Evolutionary conservation across 1,140 invertebrate species (phyloP).

Genomic region (Tetramorium alpestre): DNA sequence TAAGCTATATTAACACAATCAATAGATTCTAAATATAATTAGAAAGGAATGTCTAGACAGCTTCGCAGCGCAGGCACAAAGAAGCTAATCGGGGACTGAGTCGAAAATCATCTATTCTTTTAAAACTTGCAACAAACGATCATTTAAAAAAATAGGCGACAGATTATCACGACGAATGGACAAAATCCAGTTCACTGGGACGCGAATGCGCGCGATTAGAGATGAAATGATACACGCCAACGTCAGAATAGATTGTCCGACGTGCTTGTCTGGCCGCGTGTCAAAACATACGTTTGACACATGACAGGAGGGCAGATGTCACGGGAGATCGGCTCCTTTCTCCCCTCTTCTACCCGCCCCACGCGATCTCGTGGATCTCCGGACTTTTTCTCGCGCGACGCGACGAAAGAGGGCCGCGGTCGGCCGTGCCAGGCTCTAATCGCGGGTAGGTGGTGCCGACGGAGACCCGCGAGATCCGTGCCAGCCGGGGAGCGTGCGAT

Average conservation of each 20-base stretch:
- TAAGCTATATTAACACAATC: slow-evolving; percentile 16
- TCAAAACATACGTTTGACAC: slow-evolving; percentile 76
- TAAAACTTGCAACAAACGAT: background rate
- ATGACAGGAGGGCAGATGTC: slow-evolving; percentile 63
- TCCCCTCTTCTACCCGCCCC: background rate
- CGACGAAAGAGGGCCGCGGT: background rate
- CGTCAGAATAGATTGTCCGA: background rate
- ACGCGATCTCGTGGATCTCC: background rate
- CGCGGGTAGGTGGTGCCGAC: slow-evolving; percentile 17
- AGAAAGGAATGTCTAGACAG: background rate
- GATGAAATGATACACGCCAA: background rate
- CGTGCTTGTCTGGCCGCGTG: slow-evolving; percentile 50
- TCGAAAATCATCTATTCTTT: background rate
- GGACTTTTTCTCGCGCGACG: background rate
- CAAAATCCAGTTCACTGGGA: background rate
- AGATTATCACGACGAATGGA: background rate
- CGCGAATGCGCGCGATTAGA: background rate
- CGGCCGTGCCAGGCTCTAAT: background rate
- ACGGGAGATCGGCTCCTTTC: background rate
- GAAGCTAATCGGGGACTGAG: background rate
- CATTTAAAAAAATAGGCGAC: background rate
- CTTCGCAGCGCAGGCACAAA: background rate
- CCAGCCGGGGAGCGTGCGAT: background rate
- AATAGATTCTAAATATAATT: slow-evolving; percentile 29
- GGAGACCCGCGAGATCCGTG: background rate